Percentiles rank a stretch among this genome's conserved stretches.
Evolutionary conservation across 2,113 vertebrate species (phyloP).

Genomic region (Paralichthys olivaceus): DNA sequence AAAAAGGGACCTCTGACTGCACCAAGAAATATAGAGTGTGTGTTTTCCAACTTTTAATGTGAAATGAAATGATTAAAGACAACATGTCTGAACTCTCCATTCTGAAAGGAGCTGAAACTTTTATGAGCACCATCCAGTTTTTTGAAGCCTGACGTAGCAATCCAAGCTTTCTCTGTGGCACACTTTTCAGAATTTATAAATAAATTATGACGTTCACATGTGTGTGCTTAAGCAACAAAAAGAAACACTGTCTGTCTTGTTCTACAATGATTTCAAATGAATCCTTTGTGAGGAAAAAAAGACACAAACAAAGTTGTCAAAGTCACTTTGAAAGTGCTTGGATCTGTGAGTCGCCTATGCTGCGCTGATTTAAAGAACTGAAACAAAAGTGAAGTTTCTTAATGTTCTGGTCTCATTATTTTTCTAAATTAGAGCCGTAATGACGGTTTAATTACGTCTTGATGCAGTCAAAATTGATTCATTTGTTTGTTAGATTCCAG

Average conservation of each 20-base stretch:
- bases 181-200: conserved; percentile 73
- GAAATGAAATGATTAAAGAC: conserved; percentile 71
- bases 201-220: conserved; percentile 75
- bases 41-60: conserved; percentile 59
- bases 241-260: conserved; percentile 67
- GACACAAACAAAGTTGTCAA: conserved; percentile 39
- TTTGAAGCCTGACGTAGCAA: conserved; percentile 62
- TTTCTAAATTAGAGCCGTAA: conserved; percentile 51
- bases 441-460: conserved; percentile 44
- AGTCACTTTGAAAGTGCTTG: conserved; percentile 45
- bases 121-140: conserved; percentile 74
- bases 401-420: conserved; percentile 53
- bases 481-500: conserved; percentile 48
- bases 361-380: conserved; percentile 22
- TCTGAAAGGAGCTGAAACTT: conserved; percentile 73
- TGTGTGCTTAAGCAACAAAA: conserved; percentile 76
- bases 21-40: conserved; percentile 24
- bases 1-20: conserved; percentile 36
- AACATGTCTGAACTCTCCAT: conserved; percentile 59
- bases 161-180: conserved; percentile 71
- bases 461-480: conserved; percentile 38
- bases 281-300: conserved; percentile 28
- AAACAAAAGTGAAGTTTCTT: conserved; percentile 46
- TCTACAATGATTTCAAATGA: conserved; percentile 60
- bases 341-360: background rate